These are phyloP conservation scores for Peromyscus californicus DNA, from an alignment of 2,113 vertebrate species.

Conservation along the genomic window DNA sequence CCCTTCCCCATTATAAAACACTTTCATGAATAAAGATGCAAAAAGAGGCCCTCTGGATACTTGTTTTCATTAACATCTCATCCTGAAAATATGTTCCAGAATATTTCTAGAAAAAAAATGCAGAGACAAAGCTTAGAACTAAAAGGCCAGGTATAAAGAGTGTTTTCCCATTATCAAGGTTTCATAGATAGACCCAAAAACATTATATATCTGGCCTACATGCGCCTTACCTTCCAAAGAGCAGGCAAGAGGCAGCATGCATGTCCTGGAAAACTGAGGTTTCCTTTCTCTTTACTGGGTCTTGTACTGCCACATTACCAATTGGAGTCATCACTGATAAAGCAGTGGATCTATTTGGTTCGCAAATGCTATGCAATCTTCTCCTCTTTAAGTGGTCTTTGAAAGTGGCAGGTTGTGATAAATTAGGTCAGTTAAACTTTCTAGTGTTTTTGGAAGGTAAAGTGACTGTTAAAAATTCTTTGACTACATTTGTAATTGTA, in stretches of 20 bases:
- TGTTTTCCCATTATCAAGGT: background rate
- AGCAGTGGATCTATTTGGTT: constrained; percentile 8
- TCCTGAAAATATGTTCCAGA: constrained; percentile 45
- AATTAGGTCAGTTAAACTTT: constrained; percentile 71
- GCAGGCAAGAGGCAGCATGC: background rate
- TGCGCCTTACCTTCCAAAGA: background rate
- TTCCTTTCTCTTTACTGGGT: background rate
- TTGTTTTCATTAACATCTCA: constrained; percentile 63
- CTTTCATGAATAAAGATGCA: constrained; percentile 73
- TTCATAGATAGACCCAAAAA: background rate
- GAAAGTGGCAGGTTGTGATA: constrained; percentile 56
- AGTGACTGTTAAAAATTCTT: constrained; percentile 46
- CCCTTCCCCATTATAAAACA: constrained; percentile 49
- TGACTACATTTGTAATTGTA: constrained; percentile 56
- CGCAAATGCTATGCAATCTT: background rate
- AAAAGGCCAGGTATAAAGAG: background rate
- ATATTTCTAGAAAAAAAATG: background rate
- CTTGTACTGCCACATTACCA: background rate
- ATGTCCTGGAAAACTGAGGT: background rate
- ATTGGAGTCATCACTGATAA: constrained; percentile 28
- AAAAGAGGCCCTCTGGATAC: constrained; percentile 19
- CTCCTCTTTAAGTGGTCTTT: constrained; percentile 37
- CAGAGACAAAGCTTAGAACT: background rate
- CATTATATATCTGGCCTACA: background rate
- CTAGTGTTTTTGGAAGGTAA: constrained; percentile 68